Conservation (phyloP, 35 echinoderm and acorn worm species). For the Hemicentrotus pulcherrimus region DNA sequence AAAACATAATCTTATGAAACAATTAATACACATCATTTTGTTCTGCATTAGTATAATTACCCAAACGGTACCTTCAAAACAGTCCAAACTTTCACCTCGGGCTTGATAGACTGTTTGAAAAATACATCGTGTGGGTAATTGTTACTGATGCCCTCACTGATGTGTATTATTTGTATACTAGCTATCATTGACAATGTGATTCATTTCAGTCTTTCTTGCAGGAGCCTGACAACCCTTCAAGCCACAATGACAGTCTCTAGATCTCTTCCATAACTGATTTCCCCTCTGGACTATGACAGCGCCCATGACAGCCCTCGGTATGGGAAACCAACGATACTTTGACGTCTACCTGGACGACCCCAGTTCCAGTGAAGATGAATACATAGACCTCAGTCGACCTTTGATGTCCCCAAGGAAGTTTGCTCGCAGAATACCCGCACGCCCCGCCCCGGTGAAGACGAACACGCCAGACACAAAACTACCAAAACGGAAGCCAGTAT, state of each 20-base stretch:
- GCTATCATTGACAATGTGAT: not conserved
- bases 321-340: slow-evolving; percentile 70
- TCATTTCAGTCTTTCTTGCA: slow-evolving; percentile 17
- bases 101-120: not conserved
- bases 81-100: too few species aligned
- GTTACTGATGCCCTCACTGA: not conserved
- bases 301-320: slow-evolving; percentile 22
- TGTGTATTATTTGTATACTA: not conserved
- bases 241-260: not conserved
- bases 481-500: slow-evolving; percentile 30
- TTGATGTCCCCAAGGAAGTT: slow-evolving; percentile 72
- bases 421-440: not conserved
- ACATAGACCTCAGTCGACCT: slow-evolving; percentile 54
- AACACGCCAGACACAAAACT: slow-evolving; percentile 27
- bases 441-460: slow-evolving; percentile 12
- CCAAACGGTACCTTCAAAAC: too few species aligned
- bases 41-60: too few species aligned
- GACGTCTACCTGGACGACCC: slow-evolving; percentile 81
- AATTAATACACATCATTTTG: too few species aligned
- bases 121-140: not conserved
- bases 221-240: not conserved
- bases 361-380: slow-evolving; percentile 66
- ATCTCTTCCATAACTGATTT: not conserved
- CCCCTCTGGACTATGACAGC: slow-evolving; percentile 40
- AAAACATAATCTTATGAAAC: too few species aligned